Evolutionary conservation across 2,797 vertebrate genomes (phyloP).

Genomic region (Tarsius wallacei): DNA sequence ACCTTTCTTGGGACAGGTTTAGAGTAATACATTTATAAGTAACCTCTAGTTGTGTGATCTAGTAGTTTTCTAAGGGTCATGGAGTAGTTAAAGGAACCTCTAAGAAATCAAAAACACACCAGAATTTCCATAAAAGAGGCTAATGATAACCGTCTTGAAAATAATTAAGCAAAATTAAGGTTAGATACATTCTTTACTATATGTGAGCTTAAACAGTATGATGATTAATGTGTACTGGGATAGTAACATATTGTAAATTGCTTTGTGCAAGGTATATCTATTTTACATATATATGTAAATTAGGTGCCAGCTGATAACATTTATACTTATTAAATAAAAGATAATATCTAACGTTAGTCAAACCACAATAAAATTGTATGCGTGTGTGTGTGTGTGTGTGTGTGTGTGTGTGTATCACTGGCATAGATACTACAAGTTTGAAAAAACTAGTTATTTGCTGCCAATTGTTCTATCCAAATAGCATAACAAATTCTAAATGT

Average conservation of each 20-base stretch:
- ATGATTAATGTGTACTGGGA: not conserved
- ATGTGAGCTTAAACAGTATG: not conserved
- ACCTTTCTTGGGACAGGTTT: not conserved
- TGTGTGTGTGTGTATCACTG: too few relatives aligned
- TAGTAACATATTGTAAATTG: not conserved
- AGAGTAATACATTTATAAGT: not conserved
- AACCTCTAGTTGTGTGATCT: not conserved
- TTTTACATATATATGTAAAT: not conserved
- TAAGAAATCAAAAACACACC: not conserved
- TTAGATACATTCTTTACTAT: not conserved
- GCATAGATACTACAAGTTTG: not conserved
- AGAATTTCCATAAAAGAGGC: not conserved
- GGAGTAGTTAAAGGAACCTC: not conserved
- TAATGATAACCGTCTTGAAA: not conserved
- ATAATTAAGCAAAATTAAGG: not conserved
- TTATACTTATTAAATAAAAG: not conserved
- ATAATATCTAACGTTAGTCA: not conserved
- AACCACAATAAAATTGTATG: not conserved
- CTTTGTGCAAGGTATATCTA: not conserved
- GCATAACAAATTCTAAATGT: not conserved
- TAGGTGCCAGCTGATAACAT: not conserved
- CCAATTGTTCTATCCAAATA: not conserved
- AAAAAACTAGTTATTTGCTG: not conserved
- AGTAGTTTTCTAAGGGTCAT: not conserved
- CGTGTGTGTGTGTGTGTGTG: too few relatives aligned